phyloP scores from a whole-genome alignment of 1,140 invertebrate genomes.

The Papilio polytes region DNA sequence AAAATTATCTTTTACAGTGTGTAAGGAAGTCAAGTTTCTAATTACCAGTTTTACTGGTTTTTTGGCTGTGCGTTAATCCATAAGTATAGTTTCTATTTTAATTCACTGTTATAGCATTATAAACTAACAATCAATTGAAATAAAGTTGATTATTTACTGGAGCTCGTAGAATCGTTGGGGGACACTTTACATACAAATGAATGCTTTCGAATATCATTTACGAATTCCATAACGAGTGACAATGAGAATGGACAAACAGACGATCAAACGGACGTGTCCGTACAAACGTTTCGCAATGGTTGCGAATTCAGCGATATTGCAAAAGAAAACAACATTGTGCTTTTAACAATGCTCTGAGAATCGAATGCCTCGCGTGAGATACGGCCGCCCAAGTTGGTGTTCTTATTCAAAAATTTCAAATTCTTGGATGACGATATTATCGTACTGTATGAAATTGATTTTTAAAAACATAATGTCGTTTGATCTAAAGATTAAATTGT shows the following conservation, averaged over 20 bases:
- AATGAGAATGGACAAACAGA: constrained; percentile 63
- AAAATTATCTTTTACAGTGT: too few relatives aligned
- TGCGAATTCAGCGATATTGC: constrained; percentile 71
- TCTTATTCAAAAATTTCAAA: background rate
- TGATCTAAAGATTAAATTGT: too few relatives aligned
- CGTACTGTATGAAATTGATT: background rate
- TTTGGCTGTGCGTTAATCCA: background rate
- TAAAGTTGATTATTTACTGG: too few relatives aligned
- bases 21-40: too few relatives aligned
- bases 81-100: background rate
- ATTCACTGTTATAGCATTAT: background rate
- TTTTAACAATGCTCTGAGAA: constrained; percentile 63
- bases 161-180: too few relatives aligned
- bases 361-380: constrained; percentile 55
- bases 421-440: background rate
- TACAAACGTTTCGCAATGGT: constrained; percentile 64
- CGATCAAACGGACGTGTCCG: constrained; percentile 59
- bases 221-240: constrained; percentile 58
- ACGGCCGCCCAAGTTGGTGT: constrained; percentile 42
- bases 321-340: constrained; percentile 72
- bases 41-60: too few relatives aligned
- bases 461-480: background rate
- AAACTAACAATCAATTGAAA: too few relatives aligned
- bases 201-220: constrained; percentile 44
- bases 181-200: constrained; percentile 1